These are phyloP conservation scores for Lasius fuliginosus DNA, from an alignment of 2,888 invertebrate genomes.

Conservation along the genomic window DNA sequence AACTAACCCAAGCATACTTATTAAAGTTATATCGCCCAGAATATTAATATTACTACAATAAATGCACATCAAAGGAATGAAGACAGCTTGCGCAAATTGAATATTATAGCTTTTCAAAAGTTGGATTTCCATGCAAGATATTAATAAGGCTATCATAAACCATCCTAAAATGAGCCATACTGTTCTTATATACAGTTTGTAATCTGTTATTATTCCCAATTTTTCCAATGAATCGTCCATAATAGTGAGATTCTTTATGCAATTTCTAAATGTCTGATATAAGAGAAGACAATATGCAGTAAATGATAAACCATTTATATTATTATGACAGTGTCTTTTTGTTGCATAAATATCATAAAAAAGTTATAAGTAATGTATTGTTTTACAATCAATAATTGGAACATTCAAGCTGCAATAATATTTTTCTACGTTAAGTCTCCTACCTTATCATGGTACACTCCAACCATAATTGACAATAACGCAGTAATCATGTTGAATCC, in stretches of 20 bases:
- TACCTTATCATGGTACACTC: background rate
- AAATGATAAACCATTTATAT: background rate
- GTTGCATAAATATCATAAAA: background rate
- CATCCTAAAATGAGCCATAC: background rate
- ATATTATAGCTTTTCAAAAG: background rate
- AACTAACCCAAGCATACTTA: background rate
- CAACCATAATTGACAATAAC: background rate
- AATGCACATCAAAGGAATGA: background rate
- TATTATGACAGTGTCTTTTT: background rate
- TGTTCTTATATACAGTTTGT: background rate
- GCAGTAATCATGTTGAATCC: background rate
- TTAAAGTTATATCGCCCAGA: background rate
- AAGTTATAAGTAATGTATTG: background rate
- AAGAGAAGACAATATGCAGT: background rate
- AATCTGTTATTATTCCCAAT: background rate
- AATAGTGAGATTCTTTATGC: constrained; percentile 15
- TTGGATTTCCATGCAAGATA: background rate
- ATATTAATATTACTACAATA: background rate
- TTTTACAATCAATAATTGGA: background rate
- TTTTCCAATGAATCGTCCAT: constrained; percentile 10
- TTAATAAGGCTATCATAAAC: background rate
- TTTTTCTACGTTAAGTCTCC: background rate
- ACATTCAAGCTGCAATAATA: background rate
- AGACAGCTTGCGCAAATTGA: background rate
- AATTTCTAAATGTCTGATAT: constrained; percentile 1